Conservation (phyloP, 2,797 vertebrate species). For the Crypturellus tataupa region DNA sequence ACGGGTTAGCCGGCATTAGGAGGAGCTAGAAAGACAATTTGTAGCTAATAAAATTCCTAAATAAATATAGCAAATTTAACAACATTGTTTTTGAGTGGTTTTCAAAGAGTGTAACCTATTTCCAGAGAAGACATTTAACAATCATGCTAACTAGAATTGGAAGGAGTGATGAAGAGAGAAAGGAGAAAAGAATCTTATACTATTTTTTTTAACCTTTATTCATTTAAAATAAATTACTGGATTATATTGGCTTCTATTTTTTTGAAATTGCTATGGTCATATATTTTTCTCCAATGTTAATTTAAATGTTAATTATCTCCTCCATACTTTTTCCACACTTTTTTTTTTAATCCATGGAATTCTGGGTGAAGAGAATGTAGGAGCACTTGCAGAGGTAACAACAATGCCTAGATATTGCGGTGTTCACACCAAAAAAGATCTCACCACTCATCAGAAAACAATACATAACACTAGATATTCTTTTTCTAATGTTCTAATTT, state of each 20-base stretch:
- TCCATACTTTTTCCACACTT: background rate
- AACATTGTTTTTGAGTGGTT: background rate
- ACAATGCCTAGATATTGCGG: accelerated
- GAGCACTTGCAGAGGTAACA: background rate
- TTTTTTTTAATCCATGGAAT: background rate
- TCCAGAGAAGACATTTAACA: background rate
- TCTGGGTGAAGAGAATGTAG: background rate
- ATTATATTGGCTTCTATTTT: background rate
- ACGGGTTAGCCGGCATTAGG: background rate
- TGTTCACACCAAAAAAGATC: background rate
- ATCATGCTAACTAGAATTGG: background rate
- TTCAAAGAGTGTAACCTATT: background rate
- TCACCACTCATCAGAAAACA: background rate
- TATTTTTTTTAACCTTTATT: background rate
- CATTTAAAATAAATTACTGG: background rate
- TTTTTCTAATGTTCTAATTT: background rate
- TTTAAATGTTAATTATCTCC: background rate
- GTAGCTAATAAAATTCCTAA: background rate
- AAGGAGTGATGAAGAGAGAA: background rate
- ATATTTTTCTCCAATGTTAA: background rate
- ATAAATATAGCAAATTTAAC: background rate
- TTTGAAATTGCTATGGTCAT: background rate
- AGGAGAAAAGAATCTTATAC: background rate
- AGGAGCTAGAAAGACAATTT: background rate
- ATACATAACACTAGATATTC: background rate